Evolutionary conservation across 2,797 vertebrate genomes (phyloP).

Genomic region (Enteromius treurensis): DNA sequence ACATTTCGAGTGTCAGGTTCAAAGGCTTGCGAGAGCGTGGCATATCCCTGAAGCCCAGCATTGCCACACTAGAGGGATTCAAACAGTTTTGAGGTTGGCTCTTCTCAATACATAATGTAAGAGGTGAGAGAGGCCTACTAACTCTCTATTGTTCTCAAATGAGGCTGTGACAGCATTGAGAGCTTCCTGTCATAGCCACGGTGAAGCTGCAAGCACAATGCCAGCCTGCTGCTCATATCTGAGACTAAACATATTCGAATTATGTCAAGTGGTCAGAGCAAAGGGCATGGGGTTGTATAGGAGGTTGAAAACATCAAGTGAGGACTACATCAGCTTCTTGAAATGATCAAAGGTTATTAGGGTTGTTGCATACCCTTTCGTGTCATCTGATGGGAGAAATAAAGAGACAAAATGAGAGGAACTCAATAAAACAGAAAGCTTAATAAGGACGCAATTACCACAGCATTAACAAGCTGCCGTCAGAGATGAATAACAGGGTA

Average conservation of each 20-base stretch:
- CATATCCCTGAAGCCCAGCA: conserved; percentile 6
- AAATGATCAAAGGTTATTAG: conserved; percentile 18
- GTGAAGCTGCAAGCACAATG: conserved; percentile 19
- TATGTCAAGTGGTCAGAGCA: conserved; percentile 1
- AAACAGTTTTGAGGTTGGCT: background rate
- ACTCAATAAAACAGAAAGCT: conserved; percentile 47
- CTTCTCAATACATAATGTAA: conserved; percentile 39
- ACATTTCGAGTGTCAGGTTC: background rate
- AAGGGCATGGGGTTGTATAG: background rate
- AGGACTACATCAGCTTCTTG: conserved; percentile 1
- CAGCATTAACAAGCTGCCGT: conserved; percentile 33
- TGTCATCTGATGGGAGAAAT: conserved; percentile 16
- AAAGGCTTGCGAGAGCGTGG: background rate
- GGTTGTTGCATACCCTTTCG: background rate
- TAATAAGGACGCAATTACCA: conserved; percentile 44
- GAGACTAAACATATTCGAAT: conserved; percentile 19
- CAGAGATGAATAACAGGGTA: conserved; percentile 37
- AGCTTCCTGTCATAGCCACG: conserved; percentile 16
- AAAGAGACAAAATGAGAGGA: conserved; percentile 22
- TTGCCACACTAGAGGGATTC: conserved; percentile 27
- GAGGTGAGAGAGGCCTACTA: conserved; percentile 6
- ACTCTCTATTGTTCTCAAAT: conserved; percentile 15
- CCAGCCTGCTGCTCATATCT: background rate
- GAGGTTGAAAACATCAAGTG: background rate
- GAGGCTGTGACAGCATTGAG: conserved; percentile 29